Base-by-base conservation (phyloP, 2,113 vertebrate species). In the Carassius carassius region DNA sequence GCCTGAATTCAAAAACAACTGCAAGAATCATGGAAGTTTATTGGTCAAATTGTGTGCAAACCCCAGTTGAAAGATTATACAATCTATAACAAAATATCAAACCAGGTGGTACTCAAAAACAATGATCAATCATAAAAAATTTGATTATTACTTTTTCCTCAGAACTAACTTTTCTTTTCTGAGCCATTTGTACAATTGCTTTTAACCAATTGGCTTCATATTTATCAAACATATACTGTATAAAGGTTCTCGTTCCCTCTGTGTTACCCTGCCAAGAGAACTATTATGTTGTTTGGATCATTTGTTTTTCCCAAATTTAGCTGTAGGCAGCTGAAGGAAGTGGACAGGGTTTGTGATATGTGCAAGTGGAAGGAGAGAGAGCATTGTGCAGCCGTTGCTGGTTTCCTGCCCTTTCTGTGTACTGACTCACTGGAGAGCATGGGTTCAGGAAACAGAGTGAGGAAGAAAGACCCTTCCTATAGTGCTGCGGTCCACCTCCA, bases 371-470 rank as follows among this genome's bases (percentile, higher is more conserved):
- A 25, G 35, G 9, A 69, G 60, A 65, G 23, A 70, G 78, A 82
- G 63, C 9, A 19, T 51, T 51, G 60, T 70, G 78, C 82, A 85
- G 87, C 81, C 70, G 60, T 83, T 85, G n/a, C 81, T 70, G 70
- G 72, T 81, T 88, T 88, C 84, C 87, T 88, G 87, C 41, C 70
- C 70, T 2, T 51, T n/a, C 81, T 85, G 58, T 51, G 63, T 56
- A 29, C 60, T 77, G 77, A 83, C 56, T 79, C 49, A 67, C 32
- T 12, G 58, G 32, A 78, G 78, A 58, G 80, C 76, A 80, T 65
- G 49, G 73, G 69, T 83, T 88, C 82, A 84, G 84, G 81, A 89
- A 87, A 86, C 84, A 29, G 84, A 87, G 83, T 63, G 49, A 87
- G 88, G 86, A 89, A 87, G 86, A 77, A 58, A 82, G 78, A 77